phyloP scores from a whole-genome alignment of 2,888 invertebrate genomes.

The Oscheius onirici region DNA sequence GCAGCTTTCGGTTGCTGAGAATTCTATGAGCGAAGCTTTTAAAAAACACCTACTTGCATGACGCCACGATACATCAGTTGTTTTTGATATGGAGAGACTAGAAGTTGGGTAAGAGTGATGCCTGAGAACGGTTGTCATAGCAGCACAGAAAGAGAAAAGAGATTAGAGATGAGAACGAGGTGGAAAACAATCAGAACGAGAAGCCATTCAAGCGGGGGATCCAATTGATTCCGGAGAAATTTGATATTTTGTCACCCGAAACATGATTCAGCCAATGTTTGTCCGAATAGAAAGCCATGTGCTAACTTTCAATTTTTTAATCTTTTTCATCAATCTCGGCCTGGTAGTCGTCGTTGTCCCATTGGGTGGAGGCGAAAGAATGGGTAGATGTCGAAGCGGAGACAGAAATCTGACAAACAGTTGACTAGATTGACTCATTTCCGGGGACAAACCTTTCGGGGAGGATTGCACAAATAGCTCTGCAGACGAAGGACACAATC shows the following conservation, averaged over 20 bases:
- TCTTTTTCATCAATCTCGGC: not conserved
- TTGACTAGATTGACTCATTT: not conserved
- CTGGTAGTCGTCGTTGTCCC: conserved; percentile 6
- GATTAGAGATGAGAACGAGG: not conserved
- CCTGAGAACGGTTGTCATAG: conserved; percentile 22
- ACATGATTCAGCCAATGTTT: conserved; percentile 11
- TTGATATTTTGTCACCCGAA: not conserved
- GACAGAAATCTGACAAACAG: not conserved
- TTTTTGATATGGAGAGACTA: not conserved
- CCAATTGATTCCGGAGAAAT: not conserved
- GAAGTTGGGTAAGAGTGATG: not conserved
- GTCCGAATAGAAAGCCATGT: no score
- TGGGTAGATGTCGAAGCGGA: conserved; percentile 10
- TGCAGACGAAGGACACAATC: conserved; percentile 13
- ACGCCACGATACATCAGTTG: conserved; percentile 21
- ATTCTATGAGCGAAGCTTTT: not conserved
- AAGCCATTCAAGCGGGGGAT: not conserved
- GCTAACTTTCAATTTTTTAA: not conserved
- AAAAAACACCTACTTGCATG: conserved; percentile 2
- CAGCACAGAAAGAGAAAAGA: conserved; percentile 4
- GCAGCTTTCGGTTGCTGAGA: conserved; percentile 51
- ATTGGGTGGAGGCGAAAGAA: conserved; percentile 22
- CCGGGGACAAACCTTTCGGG: not conserved
- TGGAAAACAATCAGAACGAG: not conserved
- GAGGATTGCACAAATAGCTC: conserved; percentile 24